A percentile compares a stretch with the other conserved stretches of the same genome.
Conservation (phyloP, 2,797 vertebrate genomes). For the Chloroceryle inda region DNA sequence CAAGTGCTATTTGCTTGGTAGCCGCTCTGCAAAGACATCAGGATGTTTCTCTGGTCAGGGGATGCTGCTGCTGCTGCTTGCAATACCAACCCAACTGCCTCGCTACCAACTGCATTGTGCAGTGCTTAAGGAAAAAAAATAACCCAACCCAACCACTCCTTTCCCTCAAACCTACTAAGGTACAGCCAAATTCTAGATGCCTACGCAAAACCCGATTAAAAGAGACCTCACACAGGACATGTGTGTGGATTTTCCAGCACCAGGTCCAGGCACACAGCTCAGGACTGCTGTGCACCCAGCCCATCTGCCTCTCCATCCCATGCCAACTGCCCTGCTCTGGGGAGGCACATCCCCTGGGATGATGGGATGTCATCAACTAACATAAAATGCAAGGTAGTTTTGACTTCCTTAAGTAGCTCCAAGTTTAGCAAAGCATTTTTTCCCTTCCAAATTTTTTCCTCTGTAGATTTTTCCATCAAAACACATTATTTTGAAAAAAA, state of each 20-base stretch:
- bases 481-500: slow-evolving; percentile 43
- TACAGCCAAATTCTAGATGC: slow-evolving; percentile 38
- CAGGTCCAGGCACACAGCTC: slow-evolving; percentile 36
- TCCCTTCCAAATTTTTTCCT: slow-evolving; percentile 12
- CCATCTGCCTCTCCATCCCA: not conserved
- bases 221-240: not conserved
- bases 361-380: not conserved
- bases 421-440: slow-evolving; percentile 44
- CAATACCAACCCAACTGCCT: not conserved
- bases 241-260: slow-evolving; percentile 41
- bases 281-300: slow-evolving; percentile 7
- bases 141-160: slow-evolving; percentile 25
- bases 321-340: not conserved
- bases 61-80: not conserved
- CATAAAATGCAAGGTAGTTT: slow-evolving; percentile 46
- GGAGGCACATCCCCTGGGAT: not conserved
- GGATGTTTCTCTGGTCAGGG: not conserved
- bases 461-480: slow-evolving; percentile 63
- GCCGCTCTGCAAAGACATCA: not conserved
- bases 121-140: not conserved
- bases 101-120: not conserved
- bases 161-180: not conserved
- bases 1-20: not conserved
- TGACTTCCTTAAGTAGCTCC: slow-evolving; percentile 24
- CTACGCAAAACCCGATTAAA: not conserved